phyloP scores from a whole-genome alignment of 2,113 vertebrate genomes.

The Gopherus evgoodei region DNA sequence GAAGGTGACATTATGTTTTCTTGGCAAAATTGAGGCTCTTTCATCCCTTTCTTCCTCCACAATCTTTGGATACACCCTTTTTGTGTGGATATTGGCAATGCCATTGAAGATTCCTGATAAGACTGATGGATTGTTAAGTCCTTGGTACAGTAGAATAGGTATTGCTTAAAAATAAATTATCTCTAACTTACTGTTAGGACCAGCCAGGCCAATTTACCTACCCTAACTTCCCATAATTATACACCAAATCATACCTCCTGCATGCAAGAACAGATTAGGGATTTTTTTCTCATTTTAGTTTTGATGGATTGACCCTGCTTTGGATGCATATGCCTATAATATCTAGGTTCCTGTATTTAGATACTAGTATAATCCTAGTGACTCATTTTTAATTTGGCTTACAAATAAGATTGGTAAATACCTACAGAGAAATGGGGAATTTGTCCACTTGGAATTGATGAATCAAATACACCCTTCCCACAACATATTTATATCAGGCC shows the following conservation, averaged over 20 bases:
- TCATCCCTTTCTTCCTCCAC: background rate
- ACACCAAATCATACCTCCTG: background rate
- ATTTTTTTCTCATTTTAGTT: slow-evolving; percentile 2
- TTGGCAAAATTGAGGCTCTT: background rate
- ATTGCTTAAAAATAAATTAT: background rate
- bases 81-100: background rate
- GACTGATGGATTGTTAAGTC: background rate
- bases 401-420: background rate
- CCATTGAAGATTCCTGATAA: background rate
- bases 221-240: background rate
- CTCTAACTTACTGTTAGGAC: background rate
- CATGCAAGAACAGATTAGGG: background rate
- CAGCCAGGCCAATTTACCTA: background rate
- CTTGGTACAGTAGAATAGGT: background rate
- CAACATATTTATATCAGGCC: too few relatives aligned
- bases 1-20: background rate
- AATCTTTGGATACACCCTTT: background rate
- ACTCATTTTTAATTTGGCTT: background rate
- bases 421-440: background rate
- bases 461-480: background rate
- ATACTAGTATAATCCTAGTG: background rate
- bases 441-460: background rate
- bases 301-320: background rate
- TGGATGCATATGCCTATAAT: background rate
- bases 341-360: background rate